Evolutionary conservation across 2,113 vertebrate genomes (phyloP), one percentile per base, ranked within the genome.

Genomic region (Dicaeum eximium): DNA sequence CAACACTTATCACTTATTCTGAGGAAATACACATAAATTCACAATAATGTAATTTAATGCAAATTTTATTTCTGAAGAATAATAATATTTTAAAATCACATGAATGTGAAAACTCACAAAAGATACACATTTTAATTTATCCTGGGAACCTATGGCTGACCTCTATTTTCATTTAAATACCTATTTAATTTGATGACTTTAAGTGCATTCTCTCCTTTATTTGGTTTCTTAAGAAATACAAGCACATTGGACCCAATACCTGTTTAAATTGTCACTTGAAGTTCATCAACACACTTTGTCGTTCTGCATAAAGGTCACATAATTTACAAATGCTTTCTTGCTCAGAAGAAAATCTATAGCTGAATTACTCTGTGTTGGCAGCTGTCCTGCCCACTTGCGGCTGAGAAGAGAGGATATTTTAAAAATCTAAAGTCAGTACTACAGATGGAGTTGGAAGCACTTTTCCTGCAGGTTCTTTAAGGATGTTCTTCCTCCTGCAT

Each of bases 271-370:
- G 86, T 96, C 88, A 80, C 83, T 96, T 96, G 93, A 97, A 98
- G 96, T 97, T 98, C 95, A 97, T 97, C 96, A 97, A 96, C 94
- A 94, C 84, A 96, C 72, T 90, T 72, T 57, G 94, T 94, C 53
- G 42, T 93, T 90, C 93, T 95, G 91, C 82, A 79, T 74, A 97
- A 98, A 98, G 97, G 97, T 97, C 96, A 98, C 23, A 67, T 67
- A 81, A 95, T 97, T 96, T 96, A 96, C 85, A 97, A 98, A 97
- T 67, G 53, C 82, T 6, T 44, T n/a, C 48, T 72, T 92, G 77
- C 75, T 93, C 81, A 84, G 85, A 74, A 93, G 80, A 95, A 97
- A 96, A 96, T 93, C 94, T 95, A 93, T 57, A 92, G 80, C 62
- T 97, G 96, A 97, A 97, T 94, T 97, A 92, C 81, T 66, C 53